Base-by-base conservation (phyloP, 1,140 invertebrate species). In the Aphaenogaster floridana region DNA sequence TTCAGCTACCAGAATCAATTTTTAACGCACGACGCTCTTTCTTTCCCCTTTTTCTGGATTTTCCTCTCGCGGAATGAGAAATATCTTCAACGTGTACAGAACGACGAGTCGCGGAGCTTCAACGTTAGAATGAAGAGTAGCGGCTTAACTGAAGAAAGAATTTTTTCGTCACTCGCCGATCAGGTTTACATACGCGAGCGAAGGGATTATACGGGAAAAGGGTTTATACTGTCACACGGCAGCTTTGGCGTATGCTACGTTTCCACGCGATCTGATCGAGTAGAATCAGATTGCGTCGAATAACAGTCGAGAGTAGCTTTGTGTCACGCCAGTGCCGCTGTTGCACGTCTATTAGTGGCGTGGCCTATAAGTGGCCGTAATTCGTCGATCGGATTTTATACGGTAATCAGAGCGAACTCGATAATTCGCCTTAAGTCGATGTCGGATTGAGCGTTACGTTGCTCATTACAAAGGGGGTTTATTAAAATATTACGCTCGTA, bases 231-330 rank as follows among this genome's bases (percentile, higher is more conserved):
- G 48, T 72, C 50, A 57, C 42, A 52, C 11, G 45, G 45, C 68
- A 11, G 36, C 50, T 52, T 21, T 57, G 28, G 8, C 45, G 34
- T 50, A 59, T 42, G 45, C 13, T 71, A 34, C 85, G 69, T 87
- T 87, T 59, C 81, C 76, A 86, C 68, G 81, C 88, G 68, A 89
- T 89, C 42, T 72, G 42, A 50, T 50, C 45, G 21, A 69, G 17
- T 45, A 54, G n/a, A 89, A 86, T 90, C 76, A 54, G 71, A 90
- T 89, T 80, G 83, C 76, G 45, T 86, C 66, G 63, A 57, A 61
- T 54, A 81, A 63, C 52, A 76, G 11, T 42, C n/a, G 36, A 76
- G 34, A 64, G 59, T 48, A 63, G 15, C 28, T 48, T 78, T 78
- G 57, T 78, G 59, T 15, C 57, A 61, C 21, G 39, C n/a, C 21